phyloP scores from a whole-genome alignment of 2,888 invertebrate genomes.

The Taphrorychus bicolor region DNA sequence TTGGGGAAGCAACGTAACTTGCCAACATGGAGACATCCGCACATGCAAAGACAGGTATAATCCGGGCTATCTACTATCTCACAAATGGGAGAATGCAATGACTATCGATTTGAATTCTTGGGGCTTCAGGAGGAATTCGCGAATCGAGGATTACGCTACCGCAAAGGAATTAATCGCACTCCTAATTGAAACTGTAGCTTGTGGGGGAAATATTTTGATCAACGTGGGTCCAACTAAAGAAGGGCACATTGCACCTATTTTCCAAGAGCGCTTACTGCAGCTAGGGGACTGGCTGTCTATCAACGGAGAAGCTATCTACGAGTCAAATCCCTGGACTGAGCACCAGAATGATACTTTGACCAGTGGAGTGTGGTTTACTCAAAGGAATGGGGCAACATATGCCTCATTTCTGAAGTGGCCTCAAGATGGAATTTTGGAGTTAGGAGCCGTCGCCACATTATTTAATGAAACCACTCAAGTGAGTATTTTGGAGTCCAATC shows the following conservation, averaged over 20 bases:
- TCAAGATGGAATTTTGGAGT: slow-evolving; percentile 60
- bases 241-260: slow-evolving; percentile 84
- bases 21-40: no score
- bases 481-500: slow-evolving; percentile 7
- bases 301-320: slow-evolving; percentile 89
- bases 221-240: slow-evolving; percentile 92
- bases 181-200: slow-evolving; percentile 79
- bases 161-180: slow-evolving; percentile 72
- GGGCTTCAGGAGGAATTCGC: slow-evolving; percentile 83
- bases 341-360: slow-evolving; percentile 84
- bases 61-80: slow-evolving; percentile 72
- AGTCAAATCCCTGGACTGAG: slow-evolving; percentile 75
- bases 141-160: slow-evolving; percentile 71
- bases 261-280: slow-evolving; percentile 80
- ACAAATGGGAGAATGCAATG: slow-evolving; percentile 97
- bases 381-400: slow-evolving; percentile 62
- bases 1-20: slow-evolving; percentile 83
- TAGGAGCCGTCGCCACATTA: slow-evolving; percentile 55
- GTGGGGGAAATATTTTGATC: slow-evolving; percentile 83
- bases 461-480: slow-evolving; percentile 35
- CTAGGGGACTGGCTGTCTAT: slow-evolving; percentile 81
- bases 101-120: slow-evolving; percentile 87
- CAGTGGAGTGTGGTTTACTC: slow-evolving; percentile 51
- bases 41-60: slow-evolving; percentile 89
- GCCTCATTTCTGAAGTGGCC: slow-evolving; percentile 78